Evolutionary conservation across 2,113 vertebrate genomes (phyloP), one percentile per base, ranked within the genome.

Genomic region (Syrmaticus mikado): DNA sequence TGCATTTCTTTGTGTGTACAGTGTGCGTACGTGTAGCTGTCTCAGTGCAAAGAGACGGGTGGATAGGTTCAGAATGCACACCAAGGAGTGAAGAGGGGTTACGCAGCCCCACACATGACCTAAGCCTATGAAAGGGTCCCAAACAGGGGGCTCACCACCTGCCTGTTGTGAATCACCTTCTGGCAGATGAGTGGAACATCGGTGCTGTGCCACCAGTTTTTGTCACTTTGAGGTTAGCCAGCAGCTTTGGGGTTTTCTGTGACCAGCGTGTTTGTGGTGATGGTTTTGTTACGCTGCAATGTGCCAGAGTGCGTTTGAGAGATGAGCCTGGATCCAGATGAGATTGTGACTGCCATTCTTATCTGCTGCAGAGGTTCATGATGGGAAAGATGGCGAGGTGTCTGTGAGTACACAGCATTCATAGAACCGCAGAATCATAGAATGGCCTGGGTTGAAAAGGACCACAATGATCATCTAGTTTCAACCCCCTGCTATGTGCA

Each of bases 101-200:
- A 70, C 11, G 13, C 53, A 91, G 50, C 34, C 71, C 34, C 25
- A 68, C 17, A 87, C 74, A 15, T 30, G 21, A 50, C 43, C 50
- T 68, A 87, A 85, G 52, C 19, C 21, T 3, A 1, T 14, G n/a
- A 55, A 66, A 14, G 34, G 41, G 25, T 53, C 25, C 0, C n/a
- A 57, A 36, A 36, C 24, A 3, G 30, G 24, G 77, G 30, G 53
- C 74, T 94, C 65, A 10, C 62, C 73, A 74, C 61, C 57, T 86
- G 92, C 76, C 90, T 52, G 2, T 2, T 10, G 62, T 57, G 87
- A 90, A 11, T 94, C 52, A 5, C 20, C 48, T 72, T 61, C 71
- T 75, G 73, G 71, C 46, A 90, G 76, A 86, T 61, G 34, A 86
- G 48, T 94, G 84, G 61, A 93, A 86, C 52, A 71, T 72, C 15